A percentile compares a stretch with the other conserved stretches of the same genome.
Conservation (phyloP, 1,140 invertebrate species). For the Hylaeus anthracinus region DNA sequence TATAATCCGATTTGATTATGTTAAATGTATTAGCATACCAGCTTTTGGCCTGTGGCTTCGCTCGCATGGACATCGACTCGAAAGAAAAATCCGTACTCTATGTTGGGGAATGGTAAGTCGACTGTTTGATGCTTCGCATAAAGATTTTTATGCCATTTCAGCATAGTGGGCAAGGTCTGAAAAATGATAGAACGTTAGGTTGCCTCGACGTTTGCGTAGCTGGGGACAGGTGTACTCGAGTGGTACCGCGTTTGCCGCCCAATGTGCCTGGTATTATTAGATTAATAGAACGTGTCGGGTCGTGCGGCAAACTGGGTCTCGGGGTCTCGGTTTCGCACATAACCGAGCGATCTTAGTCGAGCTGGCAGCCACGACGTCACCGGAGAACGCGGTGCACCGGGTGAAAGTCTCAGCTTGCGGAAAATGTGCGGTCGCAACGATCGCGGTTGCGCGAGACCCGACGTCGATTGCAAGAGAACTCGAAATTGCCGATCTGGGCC, state of each 20-base stretch:
- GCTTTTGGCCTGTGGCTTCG: too few relatives aligned
- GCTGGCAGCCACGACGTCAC: slow-evolving; percentile 46
- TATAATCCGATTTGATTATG: slow-evolving; percentile 3
- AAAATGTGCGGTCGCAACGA: slow-evolving; percentile 47
- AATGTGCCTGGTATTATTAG: slow-evolving; percentile 28
- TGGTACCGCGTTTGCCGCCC: neutral
- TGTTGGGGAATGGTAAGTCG: too few relatives aligned
- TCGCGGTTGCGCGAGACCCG: slow-evolving; percentile 32
- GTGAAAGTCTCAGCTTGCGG: slow-evolving; percentile 62
- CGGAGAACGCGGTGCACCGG: slow-evolving; percentile 58
- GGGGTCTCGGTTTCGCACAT: slow-evolving; percentile 63
- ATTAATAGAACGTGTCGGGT: slow-evolving; percentile 58
- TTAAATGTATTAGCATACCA: slow-evolving; percentile 23
- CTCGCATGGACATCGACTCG: too few relatives aligned
- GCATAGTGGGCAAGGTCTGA: too few relatives aligned
- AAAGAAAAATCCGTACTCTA: too few relatives aligned
- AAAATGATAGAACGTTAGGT: too few relatives aligned
- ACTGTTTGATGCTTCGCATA: neutral
- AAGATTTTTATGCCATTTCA: too few relatives aligned
- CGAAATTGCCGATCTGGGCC: slow-evolving; percentile 46
- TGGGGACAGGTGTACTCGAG: neutral
- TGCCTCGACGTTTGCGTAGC: neutral
- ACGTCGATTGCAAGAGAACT: slow-evolving; percentile 37
- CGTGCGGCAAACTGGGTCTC: slow-evolving; percentile 58
- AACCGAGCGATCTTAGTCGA: slow-evolving; percentile 34